These are phyloP conservation scores for Trissonchulus latispiculum DNA, from an alignment of 2,888 invertebrate species.

Conservation along the genomic window DNA sequence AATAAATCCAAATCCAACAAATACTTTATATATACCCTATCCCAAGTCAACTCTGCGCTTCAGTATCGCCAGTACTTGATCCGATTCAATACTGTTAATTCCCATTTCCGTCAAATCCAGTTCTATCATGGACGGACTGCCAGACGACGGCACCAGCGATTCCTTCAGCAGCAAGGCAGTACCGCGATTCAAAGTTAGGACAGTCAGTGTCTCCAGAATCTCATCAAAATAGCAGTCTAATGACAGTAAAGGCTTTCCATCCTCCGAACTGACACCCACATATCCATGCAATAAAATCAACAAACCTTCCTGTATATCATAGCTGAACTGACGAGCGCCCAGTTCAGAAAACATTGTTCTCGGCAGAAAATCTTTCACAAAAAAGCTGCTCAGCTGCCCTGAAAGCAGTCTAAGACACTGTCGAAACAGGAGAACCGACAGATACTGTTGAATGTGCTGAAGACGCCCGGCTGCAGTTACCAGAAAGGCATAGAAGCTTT, in stretches of 20 bases:
- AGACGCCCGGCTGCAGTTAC: background rate
- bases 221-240: background rate
- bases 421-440: background rate
- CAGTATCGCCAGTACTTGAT: background rate
- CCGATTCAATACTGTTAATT: background rate
- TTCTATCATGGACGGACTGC: too few relatives aligned
- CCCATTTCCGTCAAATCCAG: background rate
- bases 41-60: background rate
- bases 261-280: background rate
- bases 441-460: background rate
- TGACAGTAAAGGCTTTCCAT: background rate
- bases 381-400: background rate
- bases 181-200: background rate
- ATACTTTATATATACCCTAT: too few relatives aligned
- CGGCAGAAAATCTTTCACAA: background rate
- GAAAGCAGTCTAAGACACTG: background rate
- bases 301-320: background rate
- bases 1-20: too few relatives aligned
- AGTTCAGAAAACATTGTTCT: background rate
- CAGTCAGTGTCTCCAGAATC: background rate
- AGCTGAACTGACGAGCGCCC: background rate
- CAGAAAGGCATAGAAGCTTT: constrained; percentile 7
- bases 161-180: background rate
- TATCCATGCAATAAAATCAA: background rate
- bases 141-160: background rate